These are phyloP conservation scores for Spodoptera frugiperda DNA, from an alignment of 1,140 invertebrate species.

Conservation along the genomic window DNA sequence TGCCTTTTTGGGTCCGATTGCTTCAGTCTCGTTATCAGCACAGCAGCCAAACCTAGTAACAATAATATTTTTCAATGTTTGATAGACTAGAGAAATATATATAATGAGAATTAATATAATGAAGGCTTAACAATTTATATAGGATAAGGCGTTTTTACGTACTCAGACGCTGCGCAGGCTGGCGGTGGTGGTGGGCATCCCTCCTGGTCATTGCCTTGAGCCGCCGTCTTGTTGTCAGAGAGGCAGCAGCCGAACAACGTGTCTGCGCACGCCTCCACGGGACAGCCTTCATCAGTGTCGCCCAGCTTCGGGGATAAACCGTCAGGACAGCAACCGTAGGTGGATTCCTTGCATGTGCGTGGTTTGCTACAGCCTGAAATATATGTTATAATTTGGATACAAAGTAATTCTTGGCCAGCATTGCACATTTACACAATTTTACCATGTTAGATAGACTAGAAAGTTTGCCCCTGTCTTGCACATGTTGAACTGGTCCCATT, in stretches of 20 bases:
- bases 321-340: conserved; percentile 96
- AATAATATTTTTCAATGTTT: background rate
- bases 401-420: too few species aligned
- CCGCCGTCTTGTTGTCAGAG: conserved; percentile 91
- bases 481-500: too few species aligned
- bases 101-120: too few species aligned
- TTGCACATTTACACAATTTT: too few species aligned
- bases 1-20: conserved; percentile 88
- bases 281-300: conserved; percentile 91
- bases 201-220: conserved; percentile 93
- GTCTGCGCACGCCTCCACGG: conserved; percentile 90
- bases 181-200: conserved; percentile 92
- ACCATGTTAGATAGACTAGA: too few species aligned
- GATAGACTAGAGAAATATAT: too few species aligned
- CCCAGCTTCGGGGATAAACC: conserved; percentile 93
- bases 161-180: conserved; percentile 88
- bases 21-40: conserved; percentile 90
- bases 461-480: too few species aligned
- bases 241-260: conserved; percentile 94
- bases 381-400: too few species aligned
- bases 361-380: conserved; percentile 89
- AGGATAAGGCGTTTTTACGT: too few species aligned
- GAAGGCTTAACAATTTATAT: too few species aligned
- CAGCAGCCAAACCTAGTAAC: conserved; percentile 91
- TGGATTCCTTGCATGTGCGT: conserved; percentile 92